Evolutionary conservation across 2,888 invertebrate species (phyloP), one percentile per base, ranked within the genome.

Genomic region (Brachyptera putata): DNA sequence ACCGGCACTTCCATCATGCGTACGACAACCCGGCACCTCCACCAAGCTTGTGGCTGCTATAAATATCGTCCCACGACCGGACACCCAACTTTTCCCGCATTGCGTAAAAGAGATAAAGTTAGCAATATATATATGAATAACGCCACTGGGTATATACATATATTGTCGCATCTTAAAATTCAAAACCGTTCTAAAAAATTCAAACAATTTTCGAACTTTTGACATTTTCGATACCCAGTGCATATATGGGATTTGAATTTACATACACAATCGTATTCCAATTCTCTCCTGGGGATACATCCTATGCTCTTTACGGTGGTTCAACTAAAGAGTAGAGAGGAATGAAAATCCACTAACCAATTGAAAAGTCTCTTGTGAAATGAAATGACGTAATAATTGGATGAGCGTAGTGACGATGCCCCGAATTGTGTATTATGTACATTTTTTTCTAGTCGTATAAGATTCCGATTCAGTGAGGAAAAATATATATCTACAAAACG

Each of bases 81-180:
- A 41, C 16, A 11, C 21, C 3, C 41, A n/a, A 2, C 13, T 41
- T 41, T 41, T 7, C 41, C 41, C 18, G 16, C 41, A 18, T 5
- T n/a, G 21, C 16, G 41, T 16, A 18, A 21, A 41, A 14, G 5
- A 7, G 41, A 18, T 41, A 18, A 18, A 16, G 21, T 41, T 41
- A 18, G 41, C 41, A 41, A 18, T 41, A 41, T 41, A 41, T 41
- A 41, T 41, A 41, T n/a, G n/a, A n/a, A n/a, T n/a, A n/a, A n/a
- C n/a, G n/a, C n/a, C n/a, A n/a, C n/a, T n/a, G n/a, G n/a, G n/a
- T n/a, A n/a, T n/a, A n/a, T n/a, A n/a, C n/a, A n/a, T n/a, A n/a
- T n/a, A n/a, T n/a, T n/a, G n/a, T n/a, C n/a, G n/a, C n/a, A n/a
- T n/a, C n/a, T n/a, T n/a, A 16, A 41, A 3, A 41, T 41, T 14